phyloP scores from a whole-genome alignment of 2,888 invertebrate genomes.

The Lasioglossum lativentre region DNA sequence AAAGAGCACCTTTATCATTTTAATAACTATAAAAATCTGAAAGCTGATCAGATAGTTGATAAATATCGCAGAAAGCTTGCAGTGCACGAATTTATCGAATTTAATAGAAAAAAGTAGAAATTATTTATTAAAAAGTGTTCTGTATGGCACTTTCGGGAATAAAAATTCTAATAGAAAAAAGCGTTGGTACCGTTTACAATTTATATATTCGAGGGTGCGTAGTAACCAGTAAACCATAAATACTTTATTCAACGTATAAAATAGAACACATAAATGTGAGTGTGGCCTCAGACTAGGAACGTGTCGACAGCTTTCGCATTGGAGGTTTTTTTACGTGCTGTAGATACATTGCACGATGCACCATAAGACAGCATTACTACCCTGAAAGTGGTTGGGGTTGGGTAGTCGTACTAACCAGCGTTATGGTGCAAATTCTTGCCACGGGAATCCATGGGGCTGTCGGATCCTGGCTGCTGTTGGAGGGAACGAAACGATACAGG shows the following conservation, averaged over 20 bases:
- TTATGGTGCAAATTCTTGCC: conserved; percentile 86
- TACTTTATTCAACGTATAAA: background rate
- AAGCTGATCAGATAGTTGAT: background rate
- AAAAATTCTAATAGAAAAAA: too few species aligned
- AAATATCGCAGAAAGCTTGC: background rate
- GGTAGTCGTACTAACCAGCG: conserved; percentile 86
- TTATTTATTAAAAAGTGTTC: background rate
- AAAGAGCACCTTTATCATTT: background rate
- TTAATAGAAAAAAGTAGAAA: background rate
- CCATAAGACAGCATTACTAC: conserved; percentile 86
- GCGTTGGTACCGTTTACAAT: background rate
- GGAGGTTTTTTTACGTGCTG: conserved; percentile 23
- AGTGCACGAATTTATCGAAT: background rate
- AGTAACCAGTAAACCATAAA: background rate
- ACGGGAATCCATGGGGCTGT: conserved; percentile 85
- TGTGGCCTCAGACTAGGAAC: background rate
- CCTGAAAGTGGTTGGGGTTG: conserved; percentile 88
- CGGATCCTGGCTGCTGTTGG: conserved; percentile 77
- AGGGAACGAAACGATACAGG: conserved; percentile 77
- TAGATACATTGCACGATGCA: conserved; percentile 75
- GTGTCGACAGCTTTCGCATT: conserved; percentile 22
- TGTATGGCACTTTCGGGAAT: too few species aligned
- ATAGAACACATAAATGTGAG: background rate
- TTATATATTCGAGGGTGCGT: background rate
- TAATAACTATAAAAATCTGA: background rate